Percentiles rank a stretch among this genome's conserved stretches.
Conservation (phyloP, 2,888 invertebrate genomes). For the Synanthedon andrenaeformis region DNA sequence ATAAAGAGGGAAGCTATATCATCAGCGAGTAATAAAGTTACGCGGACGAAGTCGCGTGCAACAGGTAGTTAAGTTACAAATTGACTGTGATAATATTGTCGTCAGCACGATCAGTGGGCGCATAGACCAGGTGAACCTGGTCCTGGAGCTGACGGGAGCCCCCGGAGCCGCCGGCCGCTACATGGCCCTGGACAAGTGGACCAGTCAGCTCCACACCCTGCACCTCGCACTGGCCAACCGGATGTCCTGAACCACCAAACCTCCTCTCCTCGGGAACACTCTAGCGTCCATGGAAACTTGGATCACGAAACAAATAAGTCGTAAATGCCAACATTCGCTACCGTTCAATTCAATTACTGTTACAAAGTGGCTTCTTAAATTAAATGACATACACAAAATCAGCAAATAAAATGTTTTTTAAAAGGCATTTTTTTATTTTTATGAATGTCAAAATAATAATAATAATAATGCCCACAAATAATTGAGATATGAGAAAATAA, state of each 20-base stretch:
- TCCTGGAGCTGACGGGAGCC: conserved; percentile 86
- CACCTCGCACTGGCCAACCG: conserved; percentile 93
- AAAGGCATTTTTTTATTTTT: too few species aligned
- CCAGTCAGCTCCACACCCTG: conserved; percentile 87
- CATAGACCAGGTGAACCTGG: conserved; percentile 94
- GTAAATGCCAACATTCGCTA: background rate
- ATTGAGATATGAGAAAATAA: too few species aligned
- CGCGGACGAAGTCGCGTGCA: too few species aligned
- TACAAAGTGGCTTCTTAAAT: too few species aligned
- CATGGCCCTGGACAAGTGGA: conserved; percentile 96
- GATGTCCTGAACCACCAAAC: conserved; percentile 76
- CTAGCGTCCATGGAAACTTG: background rate
- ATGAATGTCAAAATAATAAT: too few species aligned
- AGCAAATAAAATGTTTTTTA: too few species aligned
- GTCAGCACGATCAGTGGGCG: conserved; percentile 85
- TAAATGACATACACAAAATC: too few species aligned
- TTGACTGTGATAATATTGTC: background rate
- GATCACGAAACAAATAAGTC: too few species aligned
- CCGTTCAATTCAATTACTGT: background rate
- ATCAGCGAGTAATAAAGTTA: too few species aligned
- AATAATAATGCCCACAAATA: too few species aligned
- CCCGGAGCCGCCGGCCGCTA: conserved; percentile 86
- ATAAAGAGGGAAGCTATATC: too few species aligned
- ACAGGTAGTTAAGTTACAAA: too few species aligned
- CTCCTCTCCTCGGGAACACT: background rate